phyloP scores from a whole-genome alignment of 92 coral and sea anemone species.

The Nematostella vectensis region DNA sequence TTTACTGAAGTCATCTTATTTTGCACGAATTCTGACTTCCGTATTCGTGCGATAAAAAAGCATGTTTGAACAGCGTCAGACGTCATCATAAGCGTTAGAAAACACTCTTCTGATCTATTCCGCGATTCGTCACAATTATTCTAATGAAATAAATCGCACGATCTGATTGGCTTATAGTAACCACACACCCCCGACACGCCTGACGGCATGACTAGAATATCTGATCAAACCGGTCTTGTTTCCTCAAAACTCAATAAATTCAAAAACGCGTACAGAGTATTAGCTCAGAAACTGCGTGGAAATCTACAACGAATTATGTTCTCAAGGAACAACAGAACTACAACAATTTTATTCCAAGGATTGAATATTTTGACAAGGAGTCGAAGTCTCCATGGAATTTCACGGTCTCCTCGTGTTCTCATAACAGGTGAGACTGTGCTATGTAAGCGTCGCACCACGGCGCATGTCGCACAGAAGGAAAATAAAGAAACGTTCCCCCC shows the following conservation, averaged over 20 bases:
- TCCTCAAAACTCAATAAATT: no score
- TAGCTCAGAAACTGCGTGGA: neutral
- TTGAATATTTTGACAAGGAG: slow-evolving; percentile 28
- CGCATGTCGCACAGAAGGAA: slow-evolving; percentile 3
- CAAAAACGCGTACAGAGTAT: no score
- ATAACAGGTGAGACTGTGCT: slow-evolving; percentile 74
- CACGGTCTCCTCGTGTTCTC: slow-evolving; percentile 52
- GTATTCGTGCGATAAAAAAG: no score
- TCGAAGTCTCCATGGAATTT: slow-evolving; percentile 24
- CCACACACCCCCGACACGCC: slow-evolving; percentile 34
- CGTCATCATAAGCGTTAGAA: no score
- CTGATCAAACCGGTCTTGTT: no score
- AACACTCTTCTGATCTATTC: no score
- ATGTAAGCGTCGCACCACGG: neutral
- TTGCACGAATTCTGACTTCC: no score
- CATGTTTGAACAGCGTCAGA: no score
- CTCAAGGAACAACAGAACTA: slow-evolving; percentile 28
- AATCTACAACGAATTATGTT: slow-evolving; percentile 21
- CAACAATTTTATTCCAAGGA: slow-evolving; percentile 20
- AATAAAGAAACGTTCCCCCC: no score
- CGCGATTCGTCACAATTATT: no score
- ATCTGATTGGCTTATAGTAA: slow-evolving; percentile 18
- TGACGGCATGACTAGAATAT: no score
- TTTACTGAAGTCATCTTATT: no score
- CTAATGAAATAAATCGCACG: neutral